These are phyloP conservation scores for Conchocele bisecta DNA, from an alignment of 2,888 invertebrate species.

Conservation along the genomic window DNA sequence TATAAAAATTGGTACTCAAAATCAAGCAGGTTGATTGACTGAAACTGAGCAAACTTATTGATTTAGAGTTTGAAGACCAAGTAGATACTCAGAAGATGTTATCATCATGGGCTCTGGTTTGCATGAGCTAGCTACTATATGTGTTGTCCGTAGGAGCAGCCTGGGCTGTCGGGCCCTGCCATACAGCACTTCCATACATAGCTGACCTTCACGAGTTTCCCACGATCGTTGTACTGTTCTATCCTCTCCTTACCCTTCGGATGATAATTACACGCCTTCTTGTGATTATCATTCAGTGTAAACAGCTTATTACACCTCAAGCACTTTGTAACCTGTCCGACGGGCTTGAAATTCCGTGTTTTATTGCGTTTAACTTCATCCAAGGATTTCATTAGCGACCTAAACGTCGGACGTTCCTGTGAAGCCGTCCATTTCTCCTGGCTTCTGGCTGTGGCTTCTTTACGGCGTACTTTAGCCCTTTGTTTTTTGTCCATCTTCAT, in stretches of 20 bases:
- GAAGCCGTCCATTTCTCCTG: slow-evolving; percentile 28
- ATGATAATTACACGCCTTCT: slow-evolving; percentile 78
- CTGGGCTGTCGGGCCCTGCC: slow-evolving; percentile 70
- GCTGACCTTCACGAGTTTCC: slow-evolving; percentile 71
- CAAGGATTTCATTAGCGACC: slow-evolving; percentile 61
- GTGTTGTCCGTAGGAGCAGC: slow-evolving; percentile 78
- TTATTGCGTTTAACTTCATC: slow-evolving; percentile 62
- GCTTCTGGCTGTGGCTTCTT: slow-evolving; percentile 31
- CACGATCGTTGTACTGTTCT: slow-evolving; percentile 75
- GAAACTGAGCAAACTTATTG: too few species aligned
- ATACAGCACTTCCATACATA: slow-evolving; percentile 80
- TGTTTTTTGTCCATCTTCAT: slow-evolving; percentile 43
- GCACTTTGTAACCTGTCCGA: slow-evolving; percentile 76
- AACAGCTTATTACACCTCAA: slow-evolving; percentile 79
- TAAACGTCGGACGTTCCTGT: slow-evolving; percentile 55
- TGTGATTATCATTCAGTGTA: slow-evolving; percentile 77
- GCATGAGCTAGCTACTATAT: too few species aligned
- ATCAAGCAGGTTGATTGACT: too few species aligned
- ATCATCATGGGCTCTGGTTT: too few species aligned
- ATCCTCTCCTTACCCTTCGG: slow-evolving; percentile 74
- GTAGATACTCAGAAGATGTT: too few species aligned
- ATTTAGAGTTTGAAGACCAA: too few species aligned
- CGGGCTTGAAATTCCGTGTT: slow-evolving; percentile 52
- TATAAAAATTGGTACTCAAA: too few species aligned
- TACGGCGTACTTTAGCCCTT: slow-evolving; percentile 44